Base-by-base conservation (phyloP, 2,888 invertebrate genomes). In the Rotaria magnacalcarata region DNA sequence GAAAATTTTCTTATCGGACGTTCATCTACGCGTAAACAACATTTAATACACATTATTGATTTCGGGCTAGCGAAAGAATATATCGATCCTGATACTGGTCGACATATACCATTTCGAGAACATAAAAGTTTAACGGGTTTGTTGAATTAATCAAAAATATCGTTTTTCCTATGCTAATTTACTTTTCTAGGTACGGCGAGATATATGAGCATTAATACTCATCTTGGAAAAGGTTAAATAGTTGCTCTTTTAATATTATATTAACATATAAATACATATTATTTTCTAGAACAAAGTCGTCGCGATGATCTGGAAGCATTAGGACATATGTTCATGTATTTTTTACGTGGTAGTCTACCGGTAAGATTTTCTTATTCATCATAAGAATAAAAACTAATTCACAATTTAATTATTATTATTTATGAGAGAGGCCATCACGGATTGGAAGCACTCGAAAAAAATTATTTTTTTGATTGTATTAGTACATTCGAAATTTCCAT, bases 261-360 rank as follows among this genome's bases (percentile, higher is more conserved):
- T 21, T 21, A 34, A 34, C 21, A 41, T 43, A 10, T 74, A 41
- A 8, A 6, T 41, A 1, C 3, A 14, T 14, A 8, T 80, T 75
- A 0, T 75, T 8, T 80, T 80, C 47, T 74, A 85, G 99, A 99
- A 93, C 99, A 99, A 94, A 97, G 97, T 91, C 94, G 99, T 92
- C 94, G 99, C 91, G 99, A 99, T 93, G 99, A 99, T 93, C 93
- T 99, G 92, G 99, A 99, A 93, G 99, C 99, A 88, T 93, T 99
- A 90, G 99, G 99, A 89, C 98, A 99, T 93, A 99, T 99, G 99
- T 99, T 99, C 93, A 98, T 99, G 98, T 99, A 99, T 93, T 99
- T 99, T 93, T 94, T 99, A 92, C 94, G 99, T 90, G 99, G 99
- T 90, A 97, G 96, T 92, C 94, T 99, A 92, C 99, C 99, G 89